Evolutionary conservation across 1,140 invertebrate genomes (phyloP), one percentile per base, ranked within the genome.

Genomic region (Ceratina australensis): DNA sequence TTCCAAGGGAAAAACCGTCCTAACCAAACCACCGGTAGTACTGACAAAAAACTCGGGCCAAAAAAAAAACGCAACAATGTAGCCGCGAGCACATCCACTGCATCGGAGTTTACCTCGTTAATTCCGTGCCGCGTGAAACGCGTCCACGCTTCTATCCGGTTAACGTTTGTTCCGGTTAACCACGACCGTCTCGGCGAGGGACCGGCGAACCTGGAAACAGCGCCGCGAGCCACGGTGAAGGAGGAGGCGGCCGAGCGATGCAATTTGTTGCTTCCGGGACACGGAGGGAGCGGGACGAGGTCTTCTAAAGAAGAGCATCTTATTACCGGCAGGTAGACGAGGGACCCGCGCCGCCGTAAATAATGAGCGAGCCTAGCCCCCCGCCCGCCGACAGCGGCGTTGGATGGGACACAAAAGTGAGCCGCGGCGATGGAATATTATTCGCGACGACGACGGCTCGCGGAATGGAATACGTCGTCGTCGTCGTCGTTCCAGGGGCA

Each of bases 261-360:
- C 76, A 84, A 85, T 85, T 85, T 84, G 80, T 85, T 68, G 82
- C 81, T 81, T 76, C 79, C 75, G 75, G 75, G 63, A 42, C 33
- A 10, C n/a, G 33, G 33, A 3, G 33, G 33, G 33, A 42, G 33
- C 33, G 59, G 77, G 75, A 50, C 76, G 73, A 69, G 78, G 64
- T 84, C 80, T 74, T 85, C 82, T 84, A 82, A 84, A 85, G 76
- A 82, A 85, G 84, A 68, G 82, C 83, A 82, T 86, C 83, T 85
- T 85, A 85, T 86, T 85, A 86, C 79, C 49, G 42, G 80, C 72
- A 65, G 71, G 65, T 60, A 84, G 83, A 82, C 76, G 77, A 86
- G 80, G 71, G 74, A 78, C 77, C 81, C 84, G 63, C 76, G 83
- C 80, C 73, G 63, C 82, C 82, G 79, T 85, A 79, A 84, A 84